Percentiles rank a stretch among this genome's conserved stretches.
These are phyloP conservation scores for Melieria omissa DNA, from an alignment of 2,888 invertebrate species.

Conservation along the genomic window DNA sequence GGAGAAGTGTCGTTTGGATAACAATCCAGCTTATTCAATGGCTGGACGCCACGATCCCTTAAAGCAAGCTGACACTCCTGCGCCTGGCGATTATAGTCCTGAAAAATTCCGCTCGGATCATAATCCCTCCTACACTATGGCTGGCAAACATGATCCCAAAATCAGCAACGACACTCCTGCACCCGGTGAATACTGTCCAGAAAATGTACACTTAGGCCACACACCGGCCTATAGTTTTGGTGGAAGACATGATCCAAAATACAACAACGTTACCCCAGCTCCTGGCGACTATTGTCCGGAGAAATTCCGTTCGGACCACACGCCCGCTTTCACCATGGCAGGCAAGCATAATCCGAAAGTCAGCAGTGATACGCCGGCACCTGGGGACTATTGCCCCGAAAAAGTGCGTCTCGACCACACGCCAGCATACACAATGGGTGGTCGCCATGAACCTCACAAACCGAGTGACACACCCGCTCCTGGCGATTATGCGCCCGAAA, in stretches of 20 bases:
- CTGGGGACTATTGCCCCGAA: slow-evolving; percentile 71
- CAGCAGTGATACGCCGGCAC: slow-evolving; percentile 68
- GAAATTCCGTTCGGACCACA: slow-evolving; percentile 55
- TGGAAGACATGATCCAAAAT: slow-evolving; percentile 70
- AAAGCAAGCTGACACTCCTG: slow-evolving; percentile 69
- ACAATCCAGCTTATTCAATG: slow-evolving; percentile 68
- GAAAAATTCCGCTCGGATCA: slow-evolving; percentile 63
- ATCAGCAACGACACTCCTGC: slow-evolving; percentile 67
- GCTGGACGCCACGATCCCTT: slow-evolving; percentile 68
- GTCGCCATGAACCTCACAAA: slow-evolving; percentile 68
- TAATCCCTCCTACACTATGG: slow-evolving; percentile 67
- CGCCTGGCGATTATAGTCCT: slow-evolving; percentile 69
- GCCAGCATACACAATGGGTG: slow-evolving; percentile 70
- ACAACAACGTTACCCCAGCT: slow-evolving; percentile 71
- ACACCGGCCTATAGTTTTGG: slow-evolving; percentile 70
- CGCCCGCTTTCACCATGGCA: slow-evolving; percentile 70
- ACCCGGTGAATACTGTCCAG: slow-evolving; percentile 70
- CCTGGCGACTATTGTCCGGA: slow-evolving; percentile 75
- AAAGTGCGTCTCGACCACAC: slow-evolving; percentile 68
- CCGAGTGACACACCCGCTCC: slow-evolving; percentile 70
- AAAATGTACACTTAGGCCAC: slow-evolving; percentile 68
- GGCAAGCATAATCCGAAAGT: slow-evolving; percentile 69
- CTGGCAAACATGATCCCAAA: slow-evolving; percentile 67
- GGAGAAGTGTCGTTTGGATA: slow-evolving; percentile 67
- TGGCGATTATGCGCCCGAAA: slow-evolving; percentile 73